Base-by-base conservation (phyloP, 2,888 invertebrate genomes). In the Scaptomyza flava region DNA sequence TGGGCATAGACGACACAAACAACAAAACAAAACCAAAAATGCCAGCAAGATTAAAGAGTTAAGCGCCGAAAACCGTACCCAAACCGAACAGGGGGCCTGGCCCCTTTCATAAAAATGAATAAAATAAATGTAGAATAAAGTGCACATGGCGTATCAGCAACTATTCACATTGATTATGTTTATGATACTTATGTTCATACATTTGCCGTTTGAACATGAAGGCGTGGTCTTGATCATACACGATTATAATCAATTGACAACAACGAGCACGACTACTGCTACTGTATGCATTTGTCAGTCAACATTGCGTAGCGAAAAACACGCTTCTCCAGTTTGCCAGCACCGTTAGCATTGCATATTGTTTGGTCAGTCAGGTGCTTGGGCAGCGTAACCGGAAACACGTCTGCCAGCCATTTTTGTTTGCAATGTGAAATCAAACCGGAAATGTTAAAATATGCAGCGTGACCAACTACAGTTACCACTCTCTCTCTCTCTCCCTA, bases 361-460 rank as follows among this genome's bases (percentile, higher is more conserved):
- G 75, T 42, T 38, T 63, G 58, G 71, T 12, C 51, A 47, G 47
- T 8, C 84, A 86, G 85, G 82, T 87, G 78, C 57, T 60, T 57
- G 53, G 50, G 59, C 63, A 53, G 57, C 54, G 63, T 8, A 14
- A 14, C 61, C 87, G 82, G 89, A 82, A 81, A 72, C 82, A 82
- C 89, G 89, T 87, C 69, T 81, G 85, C 73, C 87, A 85, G 75
- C 81, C 87, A 87, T 89, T 82, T 82, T 82, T 89, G 89, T 82
- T 84, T 82, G 89, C 79, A 84, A 69, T 81, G 61, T 89, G 85
- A 86, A 89, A 89, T 81, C 72, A 87, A 89, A 71, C 85, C 89
- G 89, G 89, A 87, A 76, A 78, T 89, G 88, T 68, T 78, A 52
- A 85, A 89, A 85, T 89, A 83, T 83, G 79, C 88, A 85, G 68